Evolutionary conservation across 1,140 invertebrate genomes (phyloP).

Genomic region (Drosophila prosaltans): DNA sequence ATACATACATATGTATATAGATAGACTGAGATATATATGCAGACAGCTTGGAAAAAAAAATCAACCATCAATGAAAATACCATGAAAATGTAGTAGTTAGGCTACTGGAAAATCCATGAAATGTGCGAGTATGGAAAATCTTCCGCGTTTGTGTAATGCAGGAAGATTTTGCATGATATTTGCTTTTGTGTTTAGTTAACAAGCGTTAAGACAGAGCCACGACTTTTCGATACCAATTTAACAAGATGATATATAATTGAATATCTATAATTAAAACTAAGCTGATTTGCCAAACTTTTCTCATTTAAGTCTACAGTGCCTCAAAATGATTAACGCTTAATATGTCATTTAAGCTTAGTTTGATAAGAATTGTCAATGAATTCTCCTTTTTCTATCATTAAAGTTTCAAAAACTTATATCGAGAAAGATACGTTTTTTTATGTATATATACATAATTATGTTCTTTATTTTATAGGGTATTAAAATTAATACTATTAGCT

Average conservation of each 20-base stretch:
- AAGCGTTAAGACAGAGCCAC: neutral
- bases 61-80: conserved; percentile 64
- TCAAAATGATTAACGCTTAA: too few species aligned
- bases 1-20: conserved; percentile 20
- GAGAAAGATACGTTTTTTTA: neutral
- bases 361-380: too few species aligned
- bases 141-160: conserved; percentile 81
- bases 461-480: neutral
- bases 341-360: neutral
- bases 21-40: conserved; percentile 7
- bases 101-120: conserved; percentile 71
- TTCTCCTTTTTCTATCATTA: too few species aligned
- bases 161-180: conserved; percentile 74
- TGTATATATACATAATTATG: neutral
- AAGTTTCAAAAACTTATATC: too few species aligned
- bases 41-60: conserved; percentile 34
- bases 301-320: too few species aligned
- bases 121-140: conserved; percentile 68
- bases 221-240: neutral
- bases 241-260: neutral
- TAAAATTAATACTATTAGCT: neutral
- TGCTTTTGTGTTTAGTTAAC: conserved; percentile 41
- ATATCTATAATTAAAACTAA: too few species aligned
- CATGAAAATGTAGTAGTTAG: conserved; percentile 65
- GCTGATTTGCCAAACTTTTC: too few species aligned